phyloP scores from a whole-genome alignment of 1,140 invertebrate genomes.

The Holcopasites calliopsidis region DNA sequence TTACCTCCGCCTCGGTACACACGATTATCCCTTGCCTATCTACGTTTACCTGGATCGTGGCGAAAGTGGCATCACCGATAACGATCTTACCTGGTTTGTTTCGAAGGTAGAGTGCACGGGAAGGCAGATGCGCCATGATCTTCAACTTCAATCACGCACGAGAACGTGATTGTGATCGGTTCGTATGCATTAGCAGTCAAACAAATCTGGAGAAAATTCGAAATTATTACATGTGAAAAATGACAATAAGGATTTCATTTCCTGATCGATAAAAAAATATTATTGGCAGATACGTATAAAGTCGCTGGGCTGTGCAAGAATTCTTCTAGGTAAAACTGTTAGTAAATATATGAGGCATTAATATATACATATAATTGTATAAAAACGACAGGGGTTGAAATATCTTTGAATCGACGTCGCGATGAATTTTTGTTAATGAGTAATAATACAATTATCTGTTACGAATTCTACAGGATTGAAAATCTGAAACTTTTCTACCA shows the following conservation, averaged over 20 bases:
- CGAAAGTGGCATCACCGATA: constrained; percentile 50
- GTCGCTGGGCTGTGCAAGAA: too few relatives aligned
- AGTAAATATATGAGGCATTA: too few relatives aligned
- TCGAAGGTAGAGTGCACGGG: constrained; percentile 20
- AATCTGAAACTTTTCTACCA: neutral
- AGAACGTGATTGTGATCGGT: constrained; percentile 10
- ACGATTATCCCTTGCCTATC: constrained; percentile 17
- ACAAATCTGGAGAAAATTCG: neutral
- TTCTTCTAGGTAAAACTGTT: too few relatives aligned
- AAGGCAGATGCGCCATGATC: constrained; percentile 49
- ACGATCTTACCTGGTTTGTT: constrained; percentile 44
- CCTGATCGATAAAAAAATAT: too few relatives aligned
- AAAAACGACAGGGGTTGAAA: too few relatives aligned
- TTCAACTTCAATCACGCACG: constrained; percentile 5
- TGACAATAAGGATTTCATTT: too few relatives aligned
- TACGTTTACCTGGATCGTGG: constrained; percentile 22
- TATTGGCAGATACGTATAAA: too few relatives aligned
- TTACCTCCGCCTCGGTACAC: neutral
- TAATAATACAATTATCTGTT: too few relatives aligned
- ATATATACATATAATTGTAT: too few relatives aligned
- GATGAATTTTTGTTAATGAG: too few relatives aligned
- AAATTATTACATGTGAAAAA: too few relatives aligned
- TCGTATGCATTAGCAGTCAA: neutral
- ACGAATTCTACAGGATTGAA: neutral
- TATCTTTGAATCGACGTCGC: too few relatives aligned